Evolutionary conservation across 2,888 invertebrate species (phyloP).

Genomic region (Deroplatys truncata): DNA sequence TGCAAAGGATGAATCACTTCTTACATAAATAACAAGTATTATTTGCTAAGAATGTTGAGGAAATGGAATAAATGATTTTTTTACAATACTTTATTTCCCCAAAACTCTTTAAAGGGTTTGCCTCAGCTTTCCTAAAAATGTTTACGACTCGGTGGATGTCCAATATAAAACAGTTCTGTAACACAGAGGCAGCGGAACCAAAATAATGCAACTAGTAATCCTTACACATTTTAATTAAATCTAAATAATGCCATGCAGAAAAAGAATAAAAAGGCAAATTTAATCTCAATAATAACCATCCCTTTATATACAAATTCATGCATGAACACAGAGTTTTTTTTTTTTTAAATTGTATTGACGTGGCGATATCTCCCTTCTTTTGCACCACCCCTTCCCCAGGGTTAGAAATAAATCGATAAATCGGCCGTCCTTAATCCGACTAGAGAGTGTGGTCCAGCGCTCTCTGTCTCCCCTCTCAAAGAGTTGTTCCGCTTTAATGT

Average conservation of each 20-base stretch:
- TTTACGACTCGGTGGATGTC: no score
- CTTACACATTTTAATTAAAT: not conserved
- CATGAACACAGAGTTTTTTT: not conserved
- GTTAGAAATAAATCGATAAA: not conserved
- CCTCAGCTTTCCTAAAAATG: no score
- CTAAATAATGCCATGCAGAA: not conserved
- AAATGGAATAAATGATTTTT: no score
- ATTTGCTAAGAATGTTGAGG: no score
- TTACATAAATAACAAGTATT: no score
- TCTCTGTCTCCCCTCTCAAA: not conserved
- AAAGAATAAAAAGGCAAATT: not conserved
- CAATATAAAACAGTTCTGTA: no score
- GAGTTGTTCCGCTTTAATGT: not conserved
- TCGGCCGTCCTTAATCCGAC: not conserved
- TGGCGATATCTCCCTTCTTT: not conserved
- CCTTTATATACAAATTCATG: not conserved
- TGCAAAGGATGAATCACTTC: no score
- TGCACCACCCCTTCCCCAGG: not conserved
- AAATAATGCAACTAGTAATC: not conserved
- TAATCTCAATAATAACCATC: not conserved
- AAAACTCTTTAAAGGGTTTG: no score
- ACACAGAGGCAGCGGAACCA: no score
- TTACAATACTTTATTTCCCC: no score
- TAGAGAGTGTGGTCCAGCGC: not conserved
- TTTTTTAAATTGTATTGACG: not conserved